Evolutionary conservation across 2,888 invertebrate genomes (phyloP).

Genomic region (Caenorhabditis uteleia): DNA sequence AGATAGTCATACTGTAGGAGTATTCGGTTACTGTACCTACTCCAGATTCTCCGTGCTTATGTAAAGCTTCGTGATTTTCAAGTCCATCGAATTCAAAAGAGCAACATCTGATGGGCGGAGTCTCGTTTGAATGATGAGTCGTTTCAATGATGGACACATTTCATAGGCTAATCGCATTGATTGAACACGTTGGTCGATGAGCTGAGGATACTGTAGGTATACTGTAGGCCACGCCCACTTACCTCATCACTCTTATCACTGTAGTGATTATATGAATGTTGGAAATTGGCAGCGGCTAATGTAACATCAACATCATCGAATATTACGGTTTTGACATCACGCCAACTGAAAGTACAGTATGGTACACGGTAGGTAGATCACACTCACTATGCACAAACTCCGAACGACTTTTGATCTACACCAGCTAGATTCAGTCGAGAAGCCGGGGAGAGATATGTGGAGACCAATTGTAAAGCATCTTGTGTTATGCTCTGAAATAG

Average conservation of each 20-base stretch:
- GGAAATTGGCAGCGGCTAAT: conserved; percentile 14
- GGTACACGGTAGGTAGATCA: neutral
- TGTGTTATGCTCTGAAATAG: conserved; percentile 7
- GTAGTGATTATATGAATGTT: conserved; percentile 8
- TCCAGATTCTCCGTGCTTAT: conserved; percentile 28
- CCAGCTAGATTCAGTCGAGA: conserved; percentile 28
- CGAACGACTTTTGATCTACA: conserved; percentile 16
- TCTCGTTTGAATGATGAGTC: conserved; percentile 16
- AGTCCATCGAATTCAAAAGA: neutral
- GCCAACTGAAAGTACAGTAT: conserved; percentile 32
- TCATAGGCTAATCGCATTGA: conserved; percentile 1
- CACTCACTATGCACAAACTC: conserved; percentile 12
- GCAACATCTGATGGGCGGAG: neutral
- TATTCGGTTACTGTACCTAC: too few species aligned
- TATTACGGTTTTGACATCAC: conserved; percentile 25
- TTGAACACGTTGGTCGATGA: neutral
- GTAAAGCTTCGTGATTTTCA: conserved; percentile 20
- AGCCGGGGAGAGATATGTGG: conserved; percentile 21
- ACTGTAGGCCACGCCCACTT: too few species aligned
- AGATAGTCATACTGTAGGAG: too few species aligned
- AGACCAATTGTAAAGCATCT: conserved; percentile 19
- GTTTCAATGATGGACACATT: conserved; percentile 19
- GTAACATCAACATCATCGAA: conserved; percentile 26
- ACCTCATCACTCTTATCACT: conserved; percentile 5
- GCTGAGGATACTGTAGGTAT: too few species aligned